A percentile compares a stretch with the other conserved stretches of the same genome.
Evolutionary conservation across 2,797 vertebrate species (phyloP).

Genomic region (Falco biarmicus): DNA sequence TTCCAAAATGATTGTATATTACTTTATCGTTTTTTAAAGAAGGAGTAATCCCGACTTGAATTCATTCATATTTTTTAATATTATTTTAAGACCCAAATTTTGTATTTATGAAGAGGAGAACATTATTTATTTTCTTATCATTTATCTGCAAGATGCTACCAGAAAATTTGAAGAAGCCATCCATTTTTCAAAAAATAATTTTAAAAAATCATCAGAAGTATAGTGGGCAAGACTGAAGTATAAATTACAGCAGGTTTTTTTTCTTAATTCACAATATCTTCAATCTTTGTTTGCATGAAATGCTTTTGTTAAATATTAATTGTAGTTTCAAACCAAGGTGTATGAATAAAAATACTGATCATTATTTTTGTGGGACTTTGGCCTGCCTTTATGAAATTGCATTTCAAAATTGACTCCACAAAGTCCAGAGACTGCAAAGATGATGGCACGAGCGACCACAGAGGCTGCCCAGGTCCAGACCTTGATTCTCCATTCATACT

Average conservation of each 20-base stretch:
- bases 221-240: conserved; percentile 41
- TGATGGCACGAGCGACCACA: fast-evolving
- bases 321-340: conserved; percentile 77
- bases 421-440: background rate
- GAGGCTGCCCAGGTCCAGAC: background rate
- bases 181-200: background rate
- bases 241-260: conserved; percentile 36
- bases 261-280: conserved; percentile 3
- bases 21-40: background rate
- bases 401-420: fast-evolving
- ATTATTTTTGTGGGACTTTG: conserved; percentile 26
- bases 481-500: background rate
- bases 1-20: background rate
- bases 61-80: background rate
- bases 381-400: background rate
- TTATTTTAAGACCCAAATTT: background rate
- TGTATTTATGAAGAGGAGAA: conserved; percentile 34
- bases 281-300: conserved; percentile 76
- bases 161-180: background rate
- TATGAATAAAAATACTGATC: conserved; percentile 77
- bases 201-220: background rate
- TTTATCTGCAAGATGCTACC: background rate
- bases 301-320: conserved; percentile 75
- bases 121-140: conserved; percentile 33
- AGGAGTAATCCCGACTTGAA: background rate